A percentile compares a stretch with the other conserved stretches of the same genome.
Conservation (phyloP, 2,797 vertebrate genomes). For the Lacerta viridis region DNA sequence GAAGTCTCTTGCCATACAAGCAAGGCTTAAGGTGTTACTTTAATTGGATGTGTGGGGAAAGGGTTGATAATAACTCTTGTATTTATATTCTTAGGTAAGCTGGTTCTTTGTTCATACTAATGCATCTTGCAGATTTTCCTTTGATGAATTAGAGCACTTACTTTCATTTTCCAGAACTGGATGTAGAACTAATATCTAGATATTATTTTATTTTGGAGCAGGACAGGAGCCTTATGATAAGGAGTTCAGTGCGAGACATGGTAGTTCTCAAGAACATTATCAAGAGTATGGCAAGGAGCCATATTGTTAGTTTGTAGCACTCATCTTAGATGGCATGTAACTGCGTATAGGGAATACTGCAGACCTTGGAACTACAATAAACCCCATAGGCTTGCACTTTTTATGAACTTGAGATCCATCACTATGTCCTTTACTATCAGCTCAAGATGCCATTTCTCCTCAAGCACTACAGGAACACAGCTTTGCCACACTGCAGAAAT, state of each 20-base stretch:
- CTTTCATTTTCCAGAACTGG: not conserved
- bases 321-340: slow-evolving; percentile 16
- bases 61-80: not conserved
- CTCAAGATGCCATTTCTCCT: slow-evolving; percentile 53
- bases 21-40: not conserved
- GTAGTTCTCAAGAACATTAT: slow-evolving; percentile 9
- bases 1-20: not conserved
- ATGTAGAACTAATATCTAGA: not conserved
- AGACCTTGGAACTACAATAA: slow-evolving; percentile 48
- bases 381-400: slow-evolving; percentile 27
- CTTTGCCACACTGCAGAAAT: slow-evolving; percentile 55
- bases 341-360: not conserved
- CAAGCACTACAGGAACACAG: slow-evolving; percentile 39
- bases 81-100: not conserved
- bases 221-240: not conserved
- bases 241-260: not conserved
- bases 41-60: not conserved
- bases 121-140: not conserved
- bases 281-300: slow-evolving; percentile 3
- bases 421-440: slow-evolving; percentile 51
- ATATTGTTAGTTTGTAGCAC: slow-evolving; percentile 9
- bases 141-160: not conserved
- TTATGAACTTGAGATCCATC: slow-evolving; percentile 39
- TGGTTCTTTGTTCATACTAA: not conserved
- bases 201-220: not conserved